phyloP scores from a whole-genome alignment of 2,888 invertebrate genomes.

The Ligdia adustata region DNA sequence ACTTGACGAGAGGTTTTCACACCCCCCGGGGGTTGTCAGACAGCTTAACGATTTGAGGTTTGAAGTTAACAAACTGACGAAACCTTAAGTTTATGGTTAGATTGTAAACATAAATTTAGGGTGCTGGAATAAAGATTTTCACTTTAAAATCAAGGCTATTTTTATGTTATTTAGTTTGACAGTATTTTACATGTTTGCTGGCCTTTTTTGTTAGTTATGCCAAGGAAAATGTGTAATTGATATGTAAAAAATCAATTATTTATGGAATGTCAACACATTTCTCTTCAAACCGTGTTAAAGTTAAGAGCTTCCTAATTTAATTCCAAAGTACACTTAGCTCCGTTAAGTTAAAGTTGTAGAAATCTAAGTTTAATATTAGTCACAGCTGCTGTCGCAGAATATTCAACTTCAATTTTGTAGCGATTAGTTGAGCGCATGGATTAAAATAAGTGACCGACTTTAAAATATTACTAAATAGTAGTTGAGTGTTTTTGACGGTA shows the following conservation, averaged over 20 bases:
- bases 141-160: too few species aligned
- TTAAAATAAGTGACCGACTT: too few species aligned
- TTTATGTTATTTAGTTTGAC: too few species aligned
- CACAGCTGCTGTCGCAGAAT: conserved; percentile 23
- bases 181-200: too few species aligned
- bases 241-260: too few species aligned
- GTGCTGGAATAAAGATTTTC: too few species aligned
- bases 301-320: conserved; percentile 4
- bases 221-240: too few species aligned
- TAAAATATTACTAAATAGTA: too few species aligned
- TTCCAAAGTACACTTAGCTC: conserved; percentile 6
- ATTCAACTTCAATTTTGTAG: conserved; percentile 16
- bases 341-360: conserved; percentile 16
- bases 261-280: too few species aligned
- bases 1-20: conserved; percentile 10
- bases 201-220: too few species aligned
- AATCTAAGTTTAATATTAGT: conserved; percentile 27
- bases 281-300: background rate
- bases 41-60: conserved; percentile 18
- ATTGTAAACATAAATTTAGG: too few species aligned
- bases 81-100: conserved; percentile 4
- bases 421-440: conserved; percentile 16
- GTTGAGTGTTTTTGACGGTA: too few species aligned
- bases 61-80: conserved; percentile 8
- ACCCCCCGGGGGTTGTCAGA: conserved; percentile 16